Base-by-base conservation (phyloP, 2,797 vertebrate species). In the Lacerta bilineata region DNA sequence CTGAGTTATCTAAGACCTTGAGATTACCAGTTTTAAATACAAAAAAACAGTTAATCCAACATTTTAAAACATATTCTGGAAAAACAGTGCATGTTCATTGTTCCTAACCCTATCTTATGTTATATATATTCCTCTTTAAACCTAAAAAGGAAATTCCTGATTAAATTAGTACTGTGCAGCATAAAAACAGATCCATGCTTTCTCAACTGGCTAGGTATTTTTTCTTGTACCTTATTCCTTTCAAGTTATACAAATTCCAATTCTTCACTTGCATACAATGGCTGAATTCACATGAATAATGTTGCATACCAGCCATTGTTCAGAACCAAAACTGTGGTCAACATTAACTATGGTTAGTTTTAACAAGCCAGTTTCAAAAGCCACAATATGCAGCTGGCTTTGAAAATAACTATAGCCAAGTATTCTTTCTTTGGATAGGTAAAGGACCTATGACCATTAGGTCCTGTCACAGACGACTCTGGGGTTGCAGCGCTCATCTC, bases 141-240 rank as follows among this genome's bases (percentile, higher is more conserved):
- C 3, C 72, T 75, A 43, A 23, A 33, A 74, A 4, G 13, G 50
- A 55, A 15, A 55, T 55, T 55, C 50, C 50, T 55, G 50, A 55
- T 55, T 50, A 50, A 50, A 50, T 50, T 55, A 55, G 50, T 55
- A 55, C 50, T 55, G 0, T 23, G 87, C 83, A 90, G 8, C 8
- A 85, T 5, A 33, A 86, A 2, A 80, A 87, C 3, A 29, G 66
- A 4, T 59, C 20, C 17, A 20, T 27, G 50, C 33, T 55, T 86
- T 89, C 84, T 10, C 61, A 18, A 88, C 46, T 18, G 87, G 81
- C 46, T 13, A 20, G n/a, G 29, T 85, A n/a, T 80, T 90, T 41
- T 92, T 41, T 82, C 85, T 77, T 29, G 20, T 68, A 90, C 88
- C 13, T 33, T 77, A 13, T 41, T 43, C 15, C 4, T 90, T 84